phyloP scores from a whole-genome alignment of 2,113 vertebrate genomes.

The Centropus unirufus region DNA sequence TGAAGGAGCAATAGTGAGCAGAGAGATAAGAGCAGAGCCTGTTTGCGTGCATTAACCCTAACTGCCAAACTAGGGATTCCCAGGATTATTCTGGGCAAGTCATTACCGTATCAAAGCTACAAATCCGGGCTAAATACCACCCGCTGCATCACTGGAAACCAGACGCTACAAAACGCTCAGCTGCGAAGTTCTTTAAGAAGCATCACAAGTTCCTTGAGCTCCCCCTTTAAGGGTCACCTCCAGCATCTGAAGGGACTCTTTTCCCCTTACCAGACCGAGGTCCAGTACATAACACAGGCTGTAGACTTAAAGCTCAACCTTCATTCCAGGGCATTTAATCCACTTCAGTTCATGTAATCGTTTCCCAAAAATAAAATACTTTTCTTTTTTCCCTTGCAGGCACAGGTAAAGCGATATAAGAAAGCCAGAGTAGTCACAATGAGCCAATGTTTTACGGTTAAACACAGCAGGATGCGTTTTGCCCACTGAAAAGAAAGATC shows the following conservation, averaged over 20 bases:
- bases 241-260: neutral
- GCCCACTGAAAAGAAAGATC: conserved; percentile 11
- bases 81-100: neutral
- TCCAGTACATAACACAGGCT: neutral
- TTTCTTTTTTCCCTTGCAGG: neutral
- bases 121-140: conserved; percentile 23
- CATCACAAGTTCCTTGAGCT: neutral
- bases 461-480: conserved; percentile 44
- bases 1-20: neutral
- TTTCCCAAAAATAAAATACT: neutral
- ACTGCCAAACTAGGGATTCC: conserved; percentile 2
- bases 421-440: neutral
- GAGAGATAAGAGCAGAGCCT: neutral
- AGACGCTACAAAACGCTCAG: neutral
- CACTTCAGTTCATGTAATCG: neutral
- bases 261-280: neutral
- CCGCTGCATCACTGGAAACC: neutral
- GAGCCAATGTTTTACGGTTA: conserved; percentile 46
- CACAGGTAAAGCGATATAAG: neutral
- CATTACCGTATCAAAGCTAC: neutral
- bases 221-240: neutral
- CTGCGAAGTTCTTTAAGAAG: neutral
- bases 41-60: neutral
- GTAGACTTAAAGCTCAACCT: neutral
- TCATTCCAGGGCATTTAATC: neutral